phyloP scores from a whole-genome alignment of 2,888 invertebrate species.

The Hesperia comma region DNA sequence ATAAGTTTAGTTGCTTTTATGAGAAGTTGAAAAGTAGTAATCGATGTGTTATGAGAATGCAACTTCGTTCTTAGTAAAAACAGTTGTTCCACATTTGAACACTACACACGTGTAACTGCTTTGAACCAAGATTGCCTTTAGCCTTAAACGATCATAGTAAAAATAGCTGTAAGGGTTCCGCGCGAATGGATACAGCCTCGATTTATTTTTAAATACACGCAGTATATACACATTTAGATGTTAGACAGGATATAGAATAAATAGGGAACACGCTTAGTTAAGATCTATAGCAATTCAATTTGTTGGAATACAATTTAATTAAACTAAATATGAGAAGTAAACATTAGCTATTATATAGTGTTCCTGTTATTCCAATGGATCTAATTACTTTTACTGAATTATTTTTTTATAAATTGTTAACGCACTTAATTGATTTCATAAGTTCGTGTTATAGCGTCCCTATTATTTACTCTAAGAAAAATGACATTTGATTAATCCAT shows the following conservation, averaged over 20 bases:
- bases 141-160: background rate
- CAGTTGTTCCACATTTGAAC: background rate
- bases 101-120: background rate
- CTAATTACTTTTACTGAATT: too few relatives aligned
- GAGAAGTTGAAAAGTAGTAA: background rate
- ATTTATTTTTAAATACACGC: conserved; percentile 8
- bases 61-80: background rate
- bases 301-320: too few relatives aligned
- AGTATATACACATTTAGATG: background rate
- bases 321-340: too few relatives aligned
- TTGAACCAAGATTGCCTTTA: conserved; percentile 30
- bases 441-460: too few relatives aligned
- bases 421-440: too few relatives aligned
- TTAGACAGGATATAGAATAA: background rate
- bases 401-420: too few relatives aligned
- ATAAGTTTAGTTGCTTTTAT: too few relatives aligned
- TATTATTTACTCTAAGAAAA: too few relatives aligned
- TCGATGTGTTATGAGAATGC: background rate
- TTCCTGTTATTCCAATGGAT: too few relatives aligned
- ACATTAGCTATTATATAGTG: too few relatives aligned
- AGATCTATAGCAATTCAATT: too few relatives aligned
- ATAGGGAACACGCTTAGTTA: background rate
- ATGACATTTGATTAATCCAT: too few relatives aligned
- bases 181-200: conserved; percentile 5
- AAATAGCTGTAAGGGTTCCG: conserved; percentile 5